These are phyloP conservation scores for Orius laevigatus DNA, from an alignment of 1,140 invertebrate genomes.

Conservation along the genomic window DNA sequence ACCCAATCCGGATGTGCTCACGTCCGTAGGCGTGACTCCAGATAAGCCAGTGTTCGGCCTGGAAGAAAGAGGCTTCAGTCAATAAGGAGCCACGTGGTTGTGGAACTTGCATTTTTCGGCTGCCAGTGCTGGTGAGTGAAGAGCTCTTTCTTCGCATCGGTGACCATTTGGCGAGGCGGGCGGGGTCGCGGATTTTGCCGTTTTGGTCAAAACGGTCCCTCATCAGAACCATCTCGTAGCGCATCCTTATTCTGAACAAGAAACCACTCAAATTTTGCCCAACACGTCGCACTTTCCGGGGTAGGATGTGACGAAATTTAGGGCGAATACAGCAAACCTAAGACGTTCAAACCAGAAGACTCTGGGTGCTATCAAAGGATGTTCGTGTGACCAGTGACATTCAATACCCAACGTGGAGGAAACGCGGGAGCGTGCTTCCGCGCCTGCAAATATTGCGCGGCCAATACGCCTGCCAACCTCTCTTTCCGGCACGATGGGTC, in stretches of 20 bases:
- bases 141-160: conserved; percentile 63
- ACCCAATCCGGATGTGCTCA: conserved; percentile 60
- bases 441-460: too few species aligned
- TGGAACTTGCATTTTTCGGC: conserved; percentile 46
- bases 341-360: too few species aligned
- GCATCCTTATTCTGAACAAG: conserved; percentile 45
- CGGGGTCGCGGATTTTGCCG: conserved; percentile 53
- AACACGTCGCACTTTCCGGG: conserved; percentile 2
- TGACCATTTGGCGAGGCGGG: conserved; percentile 51
- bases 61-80: conserved; percentile 25
- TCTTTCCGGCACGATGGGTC: too few species aligned
- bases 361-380: too few species aligned
- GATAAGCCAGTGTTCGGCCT: conserved; percentile 49
- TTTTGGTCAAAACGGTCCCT: conserved; percentile 76
- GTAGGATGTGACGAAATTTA: too few species aligned
- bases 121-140: conserved; percentile 48
- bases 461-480: too few species aligned
- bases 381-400: too few species aligned
- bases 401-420: too few species aligned
- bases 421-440: too few species aligned
- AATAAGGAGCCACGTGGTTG: not conserved
- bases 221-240: conserved; percentile 60
- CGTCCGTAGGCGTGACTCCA: conserved; percentile 61
- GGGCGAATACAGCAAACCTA: too few species aligned
- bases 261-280: too few species aligned